These are phyloP conservation scores for Capromys pilorides DNA, from an alignment of 2,797 vertebrate genomes.

Conservation along the genomic window DNA sequence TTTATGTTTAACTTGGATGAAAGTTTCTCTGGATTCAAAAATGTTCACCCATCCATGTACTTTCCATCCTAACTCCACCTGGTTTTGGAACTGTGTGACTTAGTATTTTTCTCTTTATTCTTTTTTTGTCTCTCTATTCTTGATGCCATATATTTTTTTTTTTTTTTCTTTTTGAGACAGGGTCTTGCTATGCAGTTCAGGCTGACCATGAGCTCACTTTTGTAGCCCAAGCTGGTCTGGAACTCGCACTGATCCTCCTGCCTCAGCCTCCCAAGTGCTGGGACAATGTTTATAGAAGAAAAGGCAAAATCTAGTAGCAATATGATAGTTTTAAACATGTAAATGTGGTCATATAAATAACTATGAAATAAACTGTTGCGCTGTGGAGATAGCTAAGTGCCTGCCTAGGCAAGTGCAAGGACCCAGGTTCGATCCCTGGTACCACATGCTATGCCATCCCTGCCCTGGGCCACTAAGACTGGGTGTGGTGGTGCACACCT, in stretches of 20 bases:
- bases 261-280: too few relatives aligned
- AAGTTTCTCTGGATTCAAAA: neutral
- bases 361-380: constrained; percentile 61
- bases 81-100: neutral
- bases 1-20: neutral
- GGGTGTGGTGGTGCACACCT: too few relatives aligned
- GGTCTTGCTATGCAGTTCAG: too few relatives aligned
- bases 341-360: constrained; percentile 39
- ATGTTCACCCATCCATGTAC: neutral
- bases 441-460: too few relatives aligned
- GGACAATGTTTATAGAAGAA: neutral
- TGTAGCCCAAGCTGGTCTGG: too few relatives aligned
- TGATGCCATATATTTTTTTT: neutral
- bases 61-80: neutral
- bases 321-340: constrained; percentile 25
- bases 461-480: too few relatives aligned
- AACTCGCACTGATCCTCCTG: too few relatives aligned
- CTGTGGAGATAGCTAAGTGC: too few relatives aligned
- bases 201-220: too few relatives aligned
- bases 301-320: neutral
- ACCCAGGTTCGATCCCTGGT: too few relatives aligned
- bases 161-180: too few relatives aligned
- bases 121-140: neutral
- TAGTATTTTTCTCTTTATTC: neutral
- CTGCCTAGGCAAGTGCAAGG: too few relatives aligned